Evolutionary conservation across 2,888 invertebrate genomes (phyloP), one percentile per base, ranked within the genome.

Genomic region (Danaus chrysippus): DNA sequence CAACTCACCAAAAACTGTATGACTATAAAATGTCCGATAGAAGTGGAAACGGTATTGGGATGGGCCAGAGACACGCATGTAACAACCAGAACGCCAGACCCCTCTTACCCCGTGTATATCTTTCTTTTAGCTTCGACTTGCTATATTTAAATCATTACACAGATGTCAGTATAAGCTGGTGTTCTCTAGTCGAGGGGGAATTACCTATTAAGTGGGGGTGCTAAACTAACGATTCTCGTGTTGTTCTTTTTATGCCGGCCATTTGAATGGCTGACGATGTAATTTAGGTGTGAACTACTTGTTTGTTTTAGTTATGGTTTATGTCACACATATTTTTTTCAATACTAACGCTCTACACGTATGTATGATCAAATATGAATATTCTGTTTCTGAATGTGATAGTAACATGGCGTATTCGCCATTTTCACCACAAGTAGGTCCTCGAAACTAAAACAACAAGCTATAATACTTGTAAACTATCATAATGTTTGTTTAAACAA

Each of bases 181-280:
- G 70, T 55, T 59, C 60, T 65, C 66, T 76, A 34, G 73, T 77
- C 68, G 72, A 82, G 76, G 82, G 84, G 83, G 79, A 85, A 86
- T 87, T 86, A 84, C 84, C 86, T 84, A 86, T 86, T 87, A 89
- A 86, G 81, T 78, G 84, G 86, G 87, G 89, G 88, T 87, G 87
- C 83, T 82, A 85, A 85, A 85, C 81, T 86, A 87, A 89, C 84
- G 84, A 81, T 79, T 84, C 79, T 83, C 83, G 84, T 86, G 86
- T 86, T 85, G 81, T 83, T 82, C 81, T 79, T 86, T 87, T 88
- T 89, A 86, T 86, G 83, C 82, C 82, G 81, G 83, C 78, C 84
- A 81, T 85, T 87, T 77, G 78, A 82, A 80, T 78, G 76, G 78
- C 76, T 83, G 83, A 85, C 81, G 81, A 82, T 81, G 84, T 86